Conservation (phyloP, 1,140 invertebrate genomes). For the silkworm (Bombyx mori) region ASM3026992v2 NC_085107.1:13766501-13767000, state of each 20-base stretch:
- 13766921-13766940: constrained; percentile 16
- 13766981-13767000: constrained; percentile 40
- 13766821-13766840: neutral
- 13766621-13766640: too few species aligned
- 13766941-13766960: neutral
- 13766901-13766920: constrained; percentile 41
- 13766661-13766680: too few species aligned
- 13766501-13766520: too few species aligned
- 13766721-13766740: constrained; percentile 48
- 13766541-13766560: too few species aligned
- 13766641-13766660: too few species aligned
- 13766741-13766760: constrained; percentile 57
- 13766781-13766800: constrained; percentile 35
- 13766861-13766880: constrained; percentile 1
- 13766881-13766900: constrained; percentile 53
- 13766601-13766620: too few species aligned
- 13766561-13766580: too few species aligned
- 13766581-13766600: too few species aligned
- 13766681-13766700: neutral
- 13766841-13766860: neutral
- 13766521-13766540: too few species aligned
- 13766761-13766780: constrained; percentile 35
- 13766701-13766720: constrained; percentile 48
- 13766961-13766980: constrained; percentile 35
- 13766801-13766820: constrained; percentile 20